Conservation (phyloP, 2,113 vertebrate genomes). For the Charadrius vociferus region DNA sequence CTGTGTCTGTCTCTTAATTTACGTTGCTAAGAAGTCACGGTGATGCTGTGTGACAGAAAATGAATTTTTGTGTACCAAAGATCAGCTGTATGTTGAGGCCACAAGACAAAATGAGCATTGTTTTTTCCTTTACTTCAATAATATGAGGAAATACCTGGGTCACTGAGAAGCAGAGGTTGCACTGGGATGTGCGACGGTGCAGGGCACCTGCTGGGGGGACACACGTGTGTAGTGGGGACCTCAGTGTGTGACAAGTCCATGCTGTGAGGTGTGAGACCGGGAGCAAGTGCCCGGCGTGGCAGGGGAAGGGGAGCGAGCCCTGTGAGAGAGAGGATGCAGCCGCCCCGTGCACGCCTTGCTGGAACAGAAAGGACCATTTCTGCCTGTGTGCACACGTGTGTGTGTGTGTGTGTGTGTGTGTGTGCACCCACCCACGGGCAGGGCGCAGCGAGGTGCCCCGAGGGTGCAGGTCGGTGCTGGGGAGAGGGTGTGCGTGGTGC, state of each 20-base stretch:
- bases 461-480: rapidly evolving
- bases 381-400: not conserved
- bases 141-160: not conserved
- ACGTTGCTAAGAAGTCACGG: slow-evolving; percentile 7
- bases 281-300: not conserved
- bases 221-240: not conserved
- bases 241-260: not conserved
- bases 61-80: not conserved
- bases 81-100: not conserved
- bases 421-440: not conserved
- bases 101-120: not conserved
- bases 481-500: not conserved
- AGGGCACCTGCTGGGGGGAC: not conserved
- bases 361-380: not conserved
- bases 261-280: not conserved
- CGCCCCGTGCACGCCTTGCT: rapidly evolving
- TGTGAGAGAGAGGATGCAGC: not conserved
- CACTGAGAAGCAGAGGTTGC: not conserved
- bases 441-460: rapidly evolving
- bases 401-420: not conserved
- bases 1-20: not conserved
- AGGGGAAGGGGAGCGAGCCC: not conserved
- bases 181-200: not conserved
- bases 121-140: not conserved
- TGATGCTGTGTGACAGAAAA: slow-evolving; percentile 20